Conservation (phyloP, 2,113 vertebrate genomes). For the Serilophus lunatus region DNA sequence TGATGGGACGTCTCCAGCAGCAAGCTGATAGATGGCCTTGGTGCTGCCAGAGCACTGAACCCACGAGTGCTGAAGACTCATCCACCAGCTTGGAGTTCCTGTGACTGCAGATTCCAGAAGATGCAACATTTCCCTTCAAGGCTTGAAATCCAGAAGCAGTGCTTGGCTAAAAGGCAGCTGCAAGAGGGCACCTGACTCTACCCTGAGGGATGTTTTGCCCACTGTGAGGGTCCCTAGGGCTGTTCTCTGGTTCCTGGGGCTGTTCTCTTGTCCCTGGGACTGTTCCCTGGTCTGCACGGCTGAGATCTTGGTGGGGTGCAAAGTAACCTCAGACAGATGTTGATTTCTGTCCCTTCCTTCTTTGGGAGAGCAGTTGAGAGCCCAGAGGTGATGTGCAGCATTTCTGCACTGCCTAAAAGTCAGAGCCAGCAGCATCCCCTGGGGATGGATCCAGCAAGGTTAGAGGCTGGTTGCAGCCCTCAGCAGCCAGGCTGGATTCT, state of each 20-base stretch:
- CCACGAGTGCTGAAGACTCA: neutral
- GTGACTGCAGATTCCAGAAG: neutral
- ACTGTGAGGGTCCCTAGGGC: accelerated
- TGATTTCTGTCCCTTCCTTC: neutral
- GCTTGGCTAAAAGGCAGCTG: neutral
- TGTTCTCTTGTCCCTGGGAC: neutral
- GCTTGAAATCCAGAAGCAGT: neutral
- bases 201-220: neutral
- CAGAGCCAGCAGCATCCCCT: neutral
- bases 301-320: neutral
- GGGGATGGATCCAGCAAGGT: accelerated
- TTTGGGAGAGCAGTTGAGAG: neutral
- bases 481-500: neutral
- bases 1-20: neutral
- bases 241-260: neutral
- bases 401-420: neutral
- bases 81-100: neutral
- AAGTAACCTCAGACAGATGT: accelerated
- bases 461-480: neutral
- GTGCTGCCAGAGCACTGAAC: neutral
- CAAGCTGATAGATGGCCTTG: accelerated
- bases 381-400: accelerated
- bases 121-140: neutral
- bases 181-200: accelerated
- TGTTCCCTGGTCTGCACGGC: neutral